Base-by-base conservation (phyloP, 2,888 invertebrate genomes). In the Eupelmus urozonus region DNA sequence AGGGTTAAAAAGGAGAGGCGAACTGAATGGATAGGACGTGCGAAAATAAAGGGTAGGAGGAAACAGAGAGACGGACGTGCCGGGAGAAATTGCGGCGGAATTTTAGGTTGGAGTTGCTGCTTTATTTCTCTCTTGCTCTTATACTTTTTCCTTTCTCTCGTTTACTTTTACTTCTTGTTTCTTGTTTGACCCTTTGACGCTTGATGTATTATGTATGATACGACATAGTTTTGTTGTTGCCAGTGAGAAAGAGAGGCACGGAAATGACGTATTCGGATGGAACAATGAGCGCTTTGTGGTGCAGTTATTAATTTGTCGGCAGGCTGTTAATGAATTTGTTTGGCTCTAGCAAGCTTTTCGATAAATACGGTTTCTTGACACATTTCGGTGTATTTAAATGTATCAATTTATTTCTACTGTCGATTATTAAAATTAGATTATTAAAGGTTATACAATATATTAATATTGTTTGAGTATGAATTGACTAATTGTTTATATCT, bases 81-180 rank as follows among this genome's bases (percentile, higher is more conserved):
- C 25, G 57, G 20, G 76, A 65, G 65, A 66, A 75, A 67, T 66
- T 67, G 67, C 42, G 59, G 67, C 13, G 5, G 51, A 70, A 78
- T 72, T 67, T 57, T 27, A 55, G 53, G n/a, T 75, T 53, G 60
- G 34, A 29, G 23, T 29, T 63, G n/a, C n/a, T 18, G 29, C 40
- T 55, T 55, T n/a, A 11, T 60, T 13, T 27, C 70, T 80, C 42
- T 49, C 27, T 63, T 34, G 34, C 45, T 25, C 40, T 67, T 29
- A 9, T 23, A 5, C 18, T 23, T 25, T 20, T 23, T 11, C 16
- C 16, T 45, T 23, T 29, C 11, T 63, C n/a, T 42, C 34, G 42
- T 23, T 20, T 23, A 16, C 42, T 42, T 63, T 2, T 25, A 40
- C 25, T 51, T 40, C 23, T 40, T 53, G 18, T 62, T 55, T 55